Percentiles rank a stretch among this genome's conserved stretches.
Evolutionary conservation across 2,888 invertebrate species (phyloP).

Genomic region (Ethmia dodecea): DNA sequence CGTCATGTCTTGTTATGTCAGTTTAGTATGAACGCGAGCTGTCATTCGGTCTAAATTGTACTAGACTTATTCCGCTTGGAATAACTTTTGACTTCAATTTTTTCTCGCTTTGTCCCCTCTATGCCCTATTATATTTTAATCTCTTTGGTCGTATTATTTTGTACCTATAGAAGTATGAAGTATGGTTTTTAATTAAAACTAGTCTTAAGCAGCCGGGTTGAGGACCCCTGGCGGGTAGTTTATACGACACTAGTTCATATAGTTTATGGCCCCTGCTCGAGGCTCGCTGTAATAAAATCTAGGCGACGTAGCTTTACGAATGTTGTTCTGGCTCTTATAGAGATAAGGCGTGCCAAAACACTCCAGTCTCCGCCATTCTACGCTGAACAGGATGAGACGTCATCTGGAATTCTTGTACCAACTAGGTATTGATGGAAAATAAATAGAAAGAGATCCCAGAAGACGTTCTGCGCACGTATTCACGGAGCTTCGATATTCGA

Average conservation of each 20-base stretch:
- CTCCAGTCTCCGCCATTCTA: too few species aligned
- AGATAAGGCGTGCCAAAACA: constrained; percentile 51
- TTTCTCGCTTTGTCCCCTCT: too few species aligned
- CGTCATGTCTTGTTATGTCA: too few species aligned
- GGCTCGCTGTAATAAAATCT: constrained; percentile 68
- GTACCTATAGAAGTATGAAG: too few species aligned
- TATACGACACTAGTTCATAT: constrained; percentile 45
- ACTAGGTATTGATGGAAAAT: too few species aligned
- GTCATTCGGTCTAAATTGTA: background rate
- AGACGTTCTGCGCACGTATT: too few species aligned
- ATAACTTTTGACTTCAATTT: background rate
- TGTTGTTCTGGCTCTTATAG: constrained; percentile 45
- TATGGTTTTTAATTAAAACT: background rate
- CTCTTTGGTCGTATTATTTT: too few species aligned
- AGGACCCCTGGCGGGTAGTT: constrained; percentile 38
- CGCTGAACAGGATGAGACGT: too few species aligned
- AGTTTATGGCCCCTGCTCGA: constrained; percentile 42
- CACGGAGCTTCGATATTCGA: too few species aligned
- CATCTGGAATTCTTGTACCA: too few species aligned
- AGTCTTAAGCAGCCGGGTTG: constrained; percentile 24
- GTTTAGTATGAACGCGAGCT: background rate
- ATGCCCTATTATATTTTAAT: too few species aligned
- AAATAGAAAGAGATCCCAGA: too few species aligned
- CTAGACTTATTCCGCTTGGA: background rate
- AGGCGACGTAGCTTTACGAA: constrained; percentile 60